Base-by-base conservation (phyloP, 2,888 invertebrate species). In the Calameuta pallipes region DNA sequence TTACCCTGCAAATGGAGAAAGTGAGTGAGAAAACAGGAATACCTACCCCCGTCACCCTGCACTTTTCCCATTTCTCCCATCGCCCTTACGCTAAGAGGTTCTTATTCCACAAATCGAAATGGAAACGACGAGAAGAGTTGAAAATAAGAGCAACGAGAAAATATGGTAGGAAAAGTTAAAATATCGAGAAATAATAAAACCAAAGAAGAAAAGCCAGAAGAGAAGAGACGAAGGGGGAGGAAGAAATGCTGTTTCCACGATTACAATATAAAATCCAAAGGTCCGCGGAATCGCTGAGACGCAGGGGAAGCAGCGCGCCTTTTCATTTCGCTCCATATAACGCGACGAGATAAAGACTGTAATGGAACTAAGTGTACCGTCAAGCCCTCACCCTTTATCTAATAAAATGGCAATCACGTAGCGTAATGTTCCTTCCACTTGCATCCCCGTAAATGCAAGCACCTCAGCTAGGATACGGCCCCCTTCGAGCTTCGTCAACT, bases 321-420 rank as follows among this genome's bases (percentile, higher is more conserved):
- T 56, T 56, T 56, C 76, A 78, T 80, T 76, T 79, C 76, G 73
- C 15, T 56, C 56, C 56, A 56, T 56, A 56, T 56, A 56, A 56
- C 56, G 56, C 56, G 56, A 56, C 56, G 56, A 56, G 56, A 56
- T 56, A 56, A 56, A 56, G 56, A 56, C 56, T 56, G 56, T 56
- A 56, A 56, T 56, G 56, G 23, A 56, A 56, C 56, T 56, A 56
- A 56, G 56, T 56, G 56, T 56, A 56, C 56, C 56, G 56, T 56
- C 56, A 56, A 56, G 56, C 56, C 56, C 56, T 56, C 56, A 56
- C 56, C 56, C 56, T 56, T 81, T 81, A 80, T 85, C 81, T 82
- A 83, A 84, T 84, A 84, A 82, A 86, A 82, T 76, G 79, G 81
- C 83, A 84, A 84, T 85, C 82, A 56, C 56, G 56, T 56, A 56